These are phyloP conservation scores for Baryphthengus martii DNA, from an alignment of 2,113 vertebrate species.

Conservation along the genomic window DNA sequence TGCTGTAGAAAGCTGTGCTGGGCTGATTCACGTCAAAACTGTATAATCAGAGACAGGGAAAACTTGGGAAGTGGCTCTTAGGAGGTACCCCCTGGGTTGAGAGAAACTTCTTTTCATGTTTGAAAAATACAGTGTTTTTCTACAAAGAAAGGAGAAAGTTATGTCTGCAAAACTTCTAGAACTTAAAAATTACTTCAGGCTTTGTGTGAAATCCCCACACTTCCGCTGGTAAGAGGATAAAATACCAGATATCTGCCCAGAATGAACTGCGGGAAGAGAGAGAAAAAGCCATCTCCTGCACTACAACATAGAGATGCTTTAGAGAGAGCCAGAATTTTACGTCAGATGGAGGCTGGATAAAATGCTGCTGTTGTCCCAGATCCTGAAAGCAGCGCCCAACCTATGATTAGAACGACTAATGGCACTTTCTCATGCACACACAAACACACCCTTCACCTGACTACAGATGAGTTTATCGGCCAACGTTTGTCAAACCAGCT, in stretches of 20 bases:
- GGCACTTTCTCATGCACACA: background rate
- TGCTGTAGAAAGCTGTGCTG: background rate
- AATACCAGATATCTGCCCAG: background rate
- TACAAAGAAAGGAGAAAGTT: background rate
- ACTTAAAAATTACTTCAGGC: slow-evolving; percentile 4
- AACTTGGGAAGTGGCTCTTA: slow-evolving; percentile 16
- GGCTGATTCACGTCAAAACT: background rate
- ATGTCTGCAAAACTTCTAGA: slow-evolving; percentile 12
- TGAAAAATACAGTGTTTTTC: slow-evolving; percentile 14
- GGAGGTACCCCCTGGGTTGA: background rate
- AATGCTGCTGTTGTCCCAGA: background rate
- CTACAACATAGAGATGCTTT: background rate
- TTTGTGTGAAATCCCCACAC: background rate
- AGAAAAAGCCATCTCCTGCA: background rate
- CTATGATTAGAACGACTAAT: background rate
- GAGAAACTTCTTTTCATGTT: slow-evolving; percentile 8
- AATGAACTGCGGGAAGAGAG: background rate
- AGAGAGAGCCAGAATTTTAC: background rate
- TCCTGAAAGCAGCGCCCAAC: background rate
- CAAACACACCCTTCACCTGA: background rate
- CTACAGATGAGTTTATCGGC: background rate
- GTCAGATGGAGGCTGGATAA: background rate
- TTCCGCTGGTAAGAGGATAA: background rate
- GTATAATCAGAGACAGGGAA: slow-evolving; percentile 14
- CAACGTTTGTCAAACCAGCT: background rate